phyloP scores from a whole-genome alignment of 2,888 invertebrate species.

The Eumerus sabulonum region DNA sequence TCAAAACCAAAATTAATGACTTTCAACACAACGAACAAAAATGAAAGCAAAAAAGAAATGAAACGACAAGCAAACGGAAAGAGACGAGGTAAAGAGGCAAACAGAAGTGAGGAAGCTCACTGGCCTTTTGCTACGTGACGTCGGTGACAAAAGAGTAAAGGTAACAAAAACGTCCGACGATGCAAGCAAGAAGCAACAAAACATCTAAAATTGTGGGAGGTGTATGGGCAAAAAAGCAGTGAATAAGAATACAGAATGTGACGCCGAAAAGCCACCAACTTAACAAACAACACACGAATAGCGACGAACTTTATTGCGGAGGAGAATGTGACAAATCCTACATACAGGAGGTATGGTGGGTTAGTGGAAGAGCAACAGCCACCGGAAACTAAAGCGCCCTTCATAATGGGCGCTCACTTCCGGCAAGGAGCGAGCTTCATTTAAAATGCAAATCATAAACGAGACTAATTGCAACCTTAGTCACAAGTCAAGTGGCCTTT shows the following conservation, averaged over 20 bases:
- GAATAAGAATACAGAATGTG: slow-evolving; percentile 9
- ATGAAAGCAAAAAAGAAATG: background rate
- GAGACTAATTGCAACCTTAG: slow-evolving; percentile 67
- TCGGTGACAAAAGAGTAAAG: slow-evolving; percentile 55
- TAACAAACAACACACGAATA: slow-evolving; percentile 68
- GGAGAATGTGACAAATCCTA: background rate
- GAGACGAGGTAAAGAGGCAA: slow-evolving; percentile 12
- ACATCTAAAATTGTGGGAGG: background rate
- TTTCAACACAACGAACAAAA: slow-evolving; percentile 55
- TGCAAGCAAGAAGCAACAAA: slow-evolving; percentile 12
- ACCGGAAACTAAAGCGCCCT: slow-evolving; percentile 65
- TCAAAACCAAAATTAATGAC: slow-evolving; percentile 69
- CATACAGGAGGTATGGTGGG: slow-evolving; percentile 13
- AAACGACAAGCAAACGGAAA: background rate
- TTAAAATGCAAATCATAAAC: slow-evolving; percentile 69
- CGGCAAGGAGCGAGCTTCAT: slow-evolving; percentile 64
- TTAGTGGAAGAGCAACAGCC: slow-evolving; percentile 38
- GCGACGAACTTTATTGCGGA: slow-evolving; percentile 27
- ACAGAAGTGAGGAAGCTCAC: slow-evolving; percentile 43
- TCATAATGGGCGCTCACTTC: slow-evolving; percentile 66
- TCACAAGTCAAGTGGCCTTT: slow-evolving; percentile 35
- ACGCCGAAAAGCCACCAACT: slow-evolving; percentile 53
- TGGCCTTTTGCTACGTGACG: slow-evolving; percentile 66
- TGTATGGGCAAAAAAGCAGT: slow-evolving; percentile 1
- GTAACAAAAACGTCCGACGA: slow-evolving; percentile 22